Conservation (phyloP, 2,888 invertebrate species). For the Eumerus sabulonum region DNA sequence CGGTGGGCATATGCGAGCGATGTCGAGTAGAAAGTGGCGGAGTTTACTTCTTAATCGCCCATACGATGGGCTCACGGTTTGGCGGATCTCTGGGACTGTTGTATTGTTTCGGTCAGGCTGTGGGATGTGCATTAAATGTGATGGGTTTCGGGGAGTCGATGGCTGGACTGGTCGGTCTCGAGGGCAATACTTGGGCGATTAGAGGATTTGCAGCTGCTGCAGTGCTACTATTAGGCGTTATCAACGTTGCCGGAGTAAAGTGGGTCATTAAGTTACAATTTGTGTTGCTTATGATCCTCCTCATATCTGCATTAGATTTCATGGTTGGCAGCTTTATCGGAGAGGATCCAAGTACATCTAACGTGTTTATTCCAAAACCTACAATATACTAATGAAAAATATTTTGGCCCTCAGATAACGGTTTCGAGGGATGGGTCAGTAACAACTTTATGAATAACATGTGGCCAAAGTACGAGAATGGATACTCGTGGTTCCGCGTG, state of each 20-base stretch:
- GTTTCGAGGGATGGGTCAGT: slow-evolving; percentile 92
- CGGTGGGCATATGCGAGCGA: slow-evolving; percentile 97
- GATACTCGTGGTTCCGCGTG: slow-evolving; percentile 95
- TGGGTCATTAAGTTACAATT: slow-evolving; percentile 99
- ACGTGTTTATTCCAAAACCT: background rate
- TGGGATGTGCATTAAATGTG: slow-evolving; percentile 96
- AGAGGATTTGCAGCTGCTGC: slow-evolving; percentile 93
- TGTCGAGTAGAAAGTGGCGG: slow-evolving; percentile 98
- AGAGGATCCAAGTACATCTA: slow-evolving; percentile 83
- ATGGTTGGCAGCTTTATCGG: slow-evolving; percentile 94
- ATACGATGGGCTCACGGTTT: slow-evolving; percentile 95
- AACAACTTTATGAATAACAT: slow-evolving; percentile 90
- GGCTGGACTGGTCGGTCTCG: slow-evolving; percentile 88
- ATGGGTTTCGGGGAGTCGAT: slow-evolving; percentile 97
- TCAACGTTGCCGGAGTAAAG: slow-evolving; percentile 97
- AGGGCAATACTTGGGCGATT: slow-evolving; percentile 88
- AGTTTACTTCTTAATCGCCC: slow-evolving; percentile 96
- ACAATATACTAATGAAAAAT: no score
- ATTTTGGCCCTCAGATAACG: slow-evolving; percentile 81
- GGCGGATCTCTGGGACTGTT: slow-evolving; percentile 95
- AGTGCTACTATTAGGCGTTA: slow-evolving; percentile 90
- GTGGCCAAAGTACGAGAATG: slow-evolving; percentile 87
- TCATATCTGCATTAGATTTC: slow-evolving; percentile 95
- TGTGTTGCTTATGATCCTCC: slow-evolving; percentile 89
- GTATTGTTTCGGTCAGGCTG: slow-evolving; percentile 98